Conservation (phyloP, 2,113 vertebrate genomes). For the Boulengerochromis microlepis region DNA sequence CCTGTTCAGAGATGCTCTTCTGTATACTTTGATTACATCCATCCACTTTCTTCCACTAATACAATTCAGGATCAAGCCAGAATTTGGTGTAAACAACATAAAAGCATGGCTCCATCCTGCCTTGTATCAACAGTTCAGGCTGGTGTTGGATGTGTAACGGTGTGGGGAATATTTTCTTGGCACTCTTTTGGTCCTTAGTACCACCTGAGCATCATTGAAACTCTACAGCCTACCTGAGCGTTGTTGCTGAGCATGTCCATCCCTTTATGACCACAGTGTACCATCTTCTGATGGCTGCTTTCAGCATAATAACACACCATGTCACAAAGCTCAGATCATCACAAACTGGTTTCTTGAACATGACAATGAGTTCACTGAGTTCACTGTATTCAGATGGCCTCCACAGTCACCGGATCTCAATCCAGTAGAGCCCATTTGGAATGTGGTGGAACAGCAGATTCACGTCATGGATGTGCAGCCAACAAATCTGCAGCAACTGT, state of each 20-base stretch:
- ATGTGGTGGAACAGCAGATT: neutral
- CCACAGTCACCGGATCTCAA: neutral
- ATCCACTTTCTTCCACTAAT: neutral
- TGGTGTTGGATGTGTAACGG: neutral
- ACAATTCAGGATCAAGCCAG: neutral
- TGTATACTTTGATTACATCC: neutral
- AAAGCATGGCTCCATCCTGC: neutral
- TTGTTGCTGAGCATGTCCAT: neutral
- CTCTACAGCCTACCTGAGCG: neutral
- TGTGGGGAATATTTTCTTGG: neutral
- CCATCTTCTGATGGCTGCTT: neutral
- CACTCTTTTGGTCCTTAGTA: neutral
- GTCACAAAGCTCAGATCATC: neutral
- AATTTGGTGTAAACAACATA: neutral
- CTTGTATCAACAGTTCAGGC: neutral
- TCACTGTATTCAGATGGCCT: neutral
- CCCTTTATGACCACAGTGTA: neutral
- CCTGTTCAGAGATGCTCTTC: neutral
- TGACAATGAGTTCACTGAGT: neutral
- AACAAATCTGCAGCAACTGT: neutral
- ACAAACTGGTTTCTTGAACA: neutral
- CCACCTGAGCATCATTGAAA: neutral
- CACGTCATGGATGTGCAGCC: neutral
- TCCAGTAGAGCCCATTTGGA: neutral
- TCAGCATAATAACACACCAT: neutral